Evolutionary conservation across 2,888 invertebrate genomes (phyloP), one percentile per base, ranked within the genome.

Genomic region (Lysandra bellargus): DNA sequence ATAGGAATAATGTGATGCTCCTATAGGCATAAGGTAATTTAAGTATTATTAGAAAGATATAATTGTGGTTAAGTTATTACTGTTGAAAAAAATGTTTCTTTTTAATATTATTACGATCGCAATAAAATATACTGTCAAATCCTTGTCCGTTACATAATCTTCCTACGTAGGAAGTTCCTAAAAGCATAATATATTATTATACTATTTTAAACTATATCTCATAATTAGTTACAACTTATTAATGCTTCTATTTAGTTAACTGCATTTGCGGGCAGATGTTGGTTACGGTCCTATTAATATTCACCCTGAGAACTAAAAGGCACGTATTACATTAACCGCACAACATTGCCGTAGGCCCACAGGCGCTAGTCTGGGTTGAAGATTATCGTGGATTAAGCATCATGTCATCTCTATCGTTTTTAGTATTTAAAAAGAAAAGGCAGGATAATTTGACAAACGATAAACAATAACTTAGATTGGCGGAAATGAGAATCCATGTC

Each of bases 201-300:
- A 9, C 1, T 44, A 6, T 7, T 6, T 6, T 40, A 1, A 40
- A 40, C 40, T 40, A 40, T 40, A 6, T 40, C 1, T 40, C 4
- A 53, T 14, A 14, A 53, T 14, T 2, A 53, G 17, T 57, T 17
- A 57, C 3, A 23, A 12, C 23, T 12, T 12, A 64, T 30, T 23
- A 12, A 64, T 30, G 4, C 30, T 30, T 64, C 30, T 64, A 30
- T 64, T 64, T 30, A 23, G 30, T 9, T 12, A 64, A 3, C 2
- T 64, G 30, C 30, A 64, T 12, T 23, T 23, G 64, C 64, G 30
- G 64, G 30, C 64, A 64, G 64, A 64, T 64, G 64, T 64, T 4
- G 64, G 64, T 64, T 64, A 64, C 64, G 30, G 30, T 9, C 64
- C 64, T 12, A 64, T 64, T 64, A 64, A 64, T 64, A 64, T 64